Evolutionary conservation across 2,888 invertebrate genomes (phyloP), one percentile per base, ranked within the genome.

Genomic region (Drosophila kanekoi): DNA sequence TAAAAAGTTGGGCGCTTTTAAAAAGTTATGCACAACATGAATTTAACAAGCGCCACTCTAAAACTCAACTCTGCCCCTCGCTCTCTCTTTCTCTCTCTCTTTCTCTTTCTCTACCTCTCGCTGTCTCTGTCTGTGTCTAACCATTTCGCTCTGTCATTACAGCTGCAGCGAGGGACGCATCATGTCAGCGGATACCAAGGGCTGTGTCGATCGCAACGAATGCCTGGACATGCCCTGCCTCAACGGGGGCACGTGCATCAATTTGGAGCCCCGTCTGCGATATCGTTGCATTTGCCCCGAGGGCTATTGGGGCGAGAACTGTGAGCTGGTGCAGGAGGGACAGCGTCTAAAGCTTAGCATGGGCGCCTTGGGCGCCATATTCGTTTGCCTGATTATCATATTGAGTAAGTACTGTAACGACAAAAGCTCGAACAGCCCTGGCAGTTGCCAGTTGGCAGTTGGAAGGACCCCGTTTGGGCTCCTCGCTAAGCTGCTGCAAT

Each of bases 321-420:
- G 98, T 93, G 98, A 97, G 92, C 95, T 97, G 79, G 96, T 97
- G 74, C 97, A 97, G 91, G 98, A 98, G 92, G 98, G 98, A 76
- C 97, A 97, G 93, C 97, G 97, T 68, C 94, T 99, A 90, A 98
- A 98, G 92, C 95, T 99, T 90, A 98, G 98, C 93, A 97, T 97
- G 96, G 98, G 98, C 81, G 99, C 99, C 74, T 94, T 99, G 87
- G 98, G 98, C 73, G 98, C 98, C 91, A 99, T 99, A 93, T 95
- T 99, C 93, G 97, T 99, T 93, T 99, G 98, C 94, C 95, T 99
- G 91, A 95, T 98, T 93, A 97, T 98, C 93, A 97, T 99, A 91
- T 95, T 99, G 93, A 96, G 99, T 99, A 95, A 97, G 97, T 96
- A 91, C 75, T 63, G 72, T 72, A 57, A n/a, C 33, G 20, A 10